Percentiles rank a stretch among this genome's conserved stretches.
Conservation (phyloP, 2,797 vertebrate genomes). For the Pteronotus mesoamericanus region DNA sequence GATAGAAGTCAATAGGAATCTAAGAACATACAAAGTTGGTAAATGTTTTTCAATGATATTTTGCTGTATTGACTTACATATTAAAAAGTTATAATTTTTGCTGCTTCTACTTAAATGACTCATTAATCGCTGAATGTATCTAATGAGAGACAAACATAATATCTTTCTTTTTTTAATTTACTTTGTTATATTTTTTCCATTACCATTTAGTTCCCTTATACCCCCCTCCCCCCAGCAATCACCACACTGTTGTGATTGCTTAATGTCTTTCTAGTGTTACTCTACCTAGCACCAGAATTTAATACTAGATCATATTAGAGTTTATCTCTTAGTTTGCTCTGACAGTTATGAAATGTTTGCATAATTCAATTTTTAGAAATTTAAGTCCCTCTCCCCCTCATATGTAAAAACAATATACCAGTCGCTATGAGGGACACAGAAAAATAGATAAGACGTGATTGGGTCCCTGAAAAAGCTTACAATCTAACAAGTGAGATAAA, state of each 20-base stretch:
- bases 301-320: background rate
- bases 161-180: background rate
- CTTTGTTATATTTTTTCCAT: too few species aligned
- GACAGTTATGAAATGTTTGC: background rate
- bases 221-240: too few species aligned
- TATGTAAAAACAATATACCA: background rate
- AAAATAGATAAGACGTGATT: background rate
- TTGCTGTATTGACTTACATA: background rate
- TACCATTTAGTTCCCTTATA: too few species aligned
- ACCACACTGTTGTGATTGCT: too few species aligned
- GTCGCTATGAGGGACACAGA: background rate
- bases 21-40: background rate
- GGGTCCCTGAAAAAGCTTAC: background rate
- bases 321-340: background rate
- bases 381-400: background rate
- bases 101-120: background rate
- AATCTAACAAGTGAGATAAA: background rate
- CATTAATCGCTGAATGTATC: slow-evolving; percentile 10
- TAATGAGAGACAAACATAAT: background rate
- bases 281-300: background rate
- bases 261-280: background rate
- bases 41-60: slow-evolving; percentile 34
- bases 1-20: background rate
- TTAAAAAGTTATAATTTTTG: background rate
- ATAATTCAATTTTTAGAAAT: slow-evolving; percentile 12